These are phyloP conservation scores for Ridgeia piscesae DNA, from an alignment of 1,140 invertebrate genomes.

Conservation along the genomic window DNA sequence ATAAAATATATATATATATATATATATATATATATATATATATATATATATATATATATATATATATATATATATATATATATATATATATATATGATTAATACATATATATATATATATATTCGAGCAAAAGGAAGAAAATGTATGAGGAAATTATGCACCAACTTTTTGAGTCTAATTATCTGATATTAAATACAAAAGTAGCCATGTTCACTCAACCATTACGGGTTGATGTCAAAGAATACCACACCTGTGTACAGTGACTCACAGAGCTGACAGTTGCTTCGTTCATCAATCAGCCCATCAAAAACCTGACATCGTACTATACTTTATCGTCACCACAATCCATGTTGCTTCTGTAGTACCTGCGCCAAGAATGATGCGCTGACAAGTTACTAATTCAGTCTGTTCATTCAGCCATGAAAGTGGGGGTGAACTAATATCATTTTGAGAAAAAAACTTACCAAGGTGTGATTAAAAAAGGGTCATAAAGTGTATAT, in stretches of 20 bases:
- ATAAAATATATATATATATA: too few relatives aligned
- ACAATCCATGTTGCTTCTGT: background rate
- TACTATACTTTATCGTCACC: background rate
- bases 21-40: too few relatives aligned
- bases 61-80: too few relatives aligned
- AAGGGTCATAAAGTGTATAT: background rate
- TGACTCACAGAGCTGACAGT: too few relatives aligned
- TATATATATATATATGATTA: too few relatives aligned
- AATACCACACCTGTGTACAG: background rate
- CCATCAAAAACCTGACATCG: background rate
- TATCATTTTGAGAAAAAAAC: too few relatives aligned
- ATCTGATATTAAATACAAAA: background rate
- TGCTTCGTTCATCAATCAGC: background rate
- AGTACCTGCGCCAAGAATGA: background rate
- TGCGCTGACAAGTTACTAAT: background rate
- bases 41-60: too few relatives aligned
- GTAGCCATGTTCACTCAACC: background rate
- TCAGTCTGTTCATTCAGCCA: background rate
- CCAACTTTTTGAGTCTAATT: background rate
- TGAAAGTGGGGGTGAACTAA: background rate
- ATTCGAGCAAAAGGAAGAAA: background rate
- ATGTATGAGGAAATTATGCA: background rate
- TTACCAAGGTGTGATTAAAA: background rate
- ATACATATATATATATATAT: too few relatives aligned
- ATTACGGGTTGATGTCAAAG: background rate